Conservation (phyloP, 2,797 vertebrate genomes). For the Amniataba percoides region DNA sequence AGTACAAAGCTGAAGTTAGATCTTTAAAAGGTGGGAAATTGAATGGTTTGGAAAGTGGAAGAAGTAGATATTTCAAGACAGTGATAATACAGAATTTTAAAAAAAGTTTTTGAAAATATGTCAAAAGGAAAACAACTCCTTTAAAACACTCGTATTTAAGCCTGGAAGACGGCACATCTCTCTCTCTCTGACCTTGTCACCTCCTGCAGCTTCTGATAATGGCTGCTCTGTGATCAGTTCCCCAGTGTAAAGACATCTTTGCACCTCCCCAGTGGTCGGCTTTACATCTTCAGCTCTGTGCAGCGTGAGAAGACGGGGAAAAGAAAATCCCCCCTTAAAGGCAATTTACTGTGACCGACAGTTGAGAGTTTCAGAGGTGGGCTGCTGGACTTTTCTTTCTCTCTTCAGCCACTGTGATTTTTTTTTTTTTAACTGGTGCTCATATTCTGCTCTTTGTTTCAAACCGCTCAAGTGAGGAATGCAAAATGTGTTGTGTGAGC, state of each 20-base stretch:
- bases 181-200: conserved; percentile 59
- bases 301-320: conserved; percentile 27
- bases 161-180: conserved; percentile 33
- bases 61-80: neutral
- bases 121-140: neutral
- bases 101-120: neutral
- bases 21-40: neutral
- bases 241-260: conserved; percentile 57
- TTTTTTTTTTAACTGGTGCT: neutral
- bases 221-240: conserved; percentile 63
- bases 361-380: conserved; percentile 19
- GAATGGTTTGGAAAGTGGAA: conserved; percentile 7
- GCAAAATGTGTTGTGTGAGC: conserved; percentile 9
- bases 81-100: neutral
- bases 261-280: conserved; percentile 41
- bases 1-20: neutral
- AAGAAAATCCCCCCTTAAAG: conserved; percentile 48
- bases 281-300: conserved; percentile 58
- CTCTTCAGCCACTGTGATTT: neutral
- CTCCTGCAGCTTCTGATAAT: conserved; percentile 57
- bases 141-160: conserved; percentile 21
- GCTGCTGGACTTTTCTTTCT: conserved; percentile 29
- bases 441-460: conserved; percentile 13
- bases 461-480: conserved; percentile 6
- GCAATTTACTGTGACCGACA: conserved; percentile 47